Evolutionary conservation across 2,113 vertebrate genomes (phyloP).

Genomic region (Daubentonia madagascariensis): DNA sequence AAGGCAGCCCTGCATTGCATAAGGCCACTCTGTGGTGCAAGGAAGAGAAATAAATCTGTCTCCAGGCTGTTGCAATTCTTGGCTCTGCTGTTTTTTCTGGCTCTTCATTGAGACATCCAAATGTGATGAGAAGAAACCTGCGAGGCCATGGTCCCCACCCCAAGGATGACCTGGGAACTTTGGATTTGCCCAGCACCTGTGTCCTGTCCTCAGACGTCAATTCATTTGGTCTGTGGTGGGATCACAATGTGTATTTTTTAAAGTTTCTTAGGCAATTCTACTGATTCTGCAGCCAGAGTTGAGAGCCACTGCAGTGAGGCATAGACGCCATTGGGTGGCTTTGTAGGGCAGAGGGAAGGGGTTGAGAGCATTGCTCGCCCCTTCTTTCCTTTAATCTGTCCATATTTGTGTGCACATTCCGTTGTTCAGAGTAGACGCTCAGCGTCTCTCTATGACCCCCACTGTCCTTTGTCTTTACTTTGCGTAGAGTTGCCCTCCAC

Average conservation of each 20-base stretch:
- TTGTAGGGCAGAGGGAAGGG: neutral
- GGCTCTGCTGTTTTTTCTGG: neutral
- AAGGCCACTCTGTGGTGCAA: neutral
- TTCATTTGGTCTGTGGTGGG: neutral
- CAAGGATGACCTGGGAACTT: neutral
- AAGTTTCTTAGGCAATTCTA: neutral
- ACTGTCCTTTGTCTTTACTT: neutral
- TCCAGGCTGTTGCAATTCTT: neutral
- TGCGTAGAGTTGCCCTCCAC: rapidly evolving
- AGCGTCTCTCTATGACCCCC: neutral
- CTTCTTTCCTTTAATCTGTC: neutral
- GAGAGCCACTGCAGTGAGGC: rapidly evolving
- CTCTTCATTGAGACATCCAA: too few species aligned
- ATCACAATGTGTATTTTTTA: neutral
- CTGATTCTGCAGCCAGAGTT: neutral
- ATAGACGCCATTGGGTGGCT: rapidly evolving
- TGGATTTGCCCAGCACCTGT: neutral
- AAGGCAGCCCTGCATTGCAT: neutral
- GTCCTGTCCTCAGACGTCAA: neutral
- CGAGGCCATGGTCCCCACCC: rapidly evolving
- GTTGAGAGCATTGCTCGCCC: rapidly evolving
- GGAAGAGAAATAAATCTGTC: neutral
- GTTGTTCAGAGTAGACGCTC: rapidly evolving
- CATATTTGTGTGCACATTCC: neutral
- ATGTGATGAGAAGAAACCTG: neutral